Evolutionary conservation across 2,113 vertebrate species (phyloP).

Genomic region (Pterocles orientalis): DNA sequence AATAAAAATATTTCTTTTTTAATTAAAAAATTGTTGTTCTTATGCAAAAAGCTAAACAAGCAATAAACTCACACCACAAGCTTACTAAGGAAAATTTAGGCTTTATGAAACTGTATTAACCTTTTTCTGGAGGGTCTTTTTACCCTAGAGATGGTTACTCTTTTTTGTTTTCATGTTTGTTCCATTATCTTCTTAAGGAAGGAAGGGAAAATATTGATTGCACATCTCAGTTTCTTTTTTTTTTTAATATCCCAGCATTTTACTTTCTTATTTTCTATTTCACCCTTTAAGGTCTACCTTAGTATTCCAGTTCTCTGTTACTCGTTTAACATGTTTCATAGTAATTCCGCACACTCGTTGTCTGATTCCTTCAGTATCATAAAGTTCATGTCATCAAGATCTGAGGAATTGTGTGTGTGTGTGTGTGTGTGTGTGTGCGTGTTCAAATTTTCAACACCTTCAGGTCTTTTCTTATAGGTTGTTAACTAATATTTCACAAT

Average conservation of each 20-base stretch:
- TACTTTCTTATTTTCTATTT: neutral
- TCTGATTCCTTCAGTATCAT: neutral
- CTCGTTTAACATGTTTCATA: neutral
- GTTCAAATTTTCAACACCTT: neutral
- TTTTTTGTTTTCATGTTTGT: neutral
- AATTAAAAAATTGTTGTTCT: neutral
- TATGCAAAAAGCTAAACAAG: neutral
- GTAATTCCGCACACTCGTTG: neutral
- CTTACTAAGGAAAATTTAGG: neutral
- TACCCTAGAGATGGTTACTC: neutral
- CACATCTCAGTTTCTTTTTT: neutral
- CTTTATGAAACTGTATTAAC: neutral
- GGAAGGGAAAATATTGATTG: neutral
- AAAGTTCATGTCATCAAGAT: neutral
- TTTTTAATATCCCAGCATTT: neutral
- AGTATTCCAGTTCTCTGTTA: neutral
- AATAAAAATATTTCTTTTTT: neutral
- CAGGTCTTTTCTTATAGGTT: neutral
- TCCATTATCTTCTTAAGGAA: neutral
- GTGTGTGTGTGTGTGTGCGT: neutral
- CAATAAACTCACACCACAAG: neutral
- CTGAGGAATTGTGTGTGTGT: neutral
- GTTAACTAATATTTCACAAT: neutral
- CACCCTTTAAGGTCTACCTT: neutral
- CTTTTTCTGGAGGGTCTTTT: neutral